A percentile compares a stretch with the other conserved stretches of the same genome.
Conservation (phyloP, 1,140 invertebrate genomes). For the Antheraea pernyi region DNA sequence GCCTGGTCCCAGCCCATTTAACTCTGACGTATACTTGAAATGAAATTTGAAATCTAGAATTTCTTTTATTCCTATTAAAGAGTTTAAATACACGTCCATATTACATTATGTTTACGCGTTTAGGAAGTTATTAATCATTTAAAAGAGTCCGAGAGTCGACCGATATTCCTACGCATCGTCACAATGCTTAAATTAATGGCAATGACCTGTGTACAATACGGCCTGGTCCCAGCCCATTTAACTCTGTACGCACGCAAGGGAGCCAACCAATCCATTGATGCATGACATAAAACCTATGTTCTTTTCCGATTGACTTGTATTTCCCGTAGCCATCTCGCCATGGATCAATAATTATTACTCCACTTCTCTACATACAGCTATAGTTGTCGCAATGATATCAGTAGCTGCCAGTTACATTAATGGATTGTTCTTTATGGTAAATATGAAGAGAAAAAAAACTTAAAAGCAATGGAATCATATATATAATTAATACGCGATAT, state of each 20-base stretch:
- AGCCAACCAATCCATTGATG: background rate
- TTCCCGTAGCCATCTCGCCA: constrained; percentile 26
- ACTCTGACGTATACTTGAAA: background rate
- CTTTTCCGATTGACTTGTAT: constrained; percentile 46
- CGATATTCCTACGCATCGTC: background rate
- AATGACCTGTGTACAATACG: background rate
- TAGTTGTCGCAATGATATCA: too few species aligned
- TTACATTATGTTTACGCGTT: too few species aligned
- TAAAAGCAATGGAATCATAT: background rate
- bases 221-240: background rate
- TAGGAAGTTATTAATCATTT: background rate
- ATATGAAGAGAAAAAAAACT: too few species aligned
- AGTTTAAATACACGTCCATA: background rate
- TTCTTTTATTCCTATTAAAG: background rate
- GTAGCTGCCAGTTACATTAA: too few species aligned
- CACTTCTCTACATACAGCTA: background rate
- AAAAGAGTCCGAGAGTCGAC: background rate
- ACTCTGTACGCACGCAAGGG: background rate
- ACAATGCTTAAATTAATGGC: background rate
- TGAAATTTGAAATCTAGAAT: too few species aligned
- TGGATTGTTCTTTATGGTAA: too few species aligned
- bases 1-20: background rate
- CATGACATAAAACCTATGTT: constrained; percentile 21
- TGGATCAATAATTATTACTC: background rate
- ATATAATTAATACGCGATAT: background rate